Percentiles rank a stretch among this genome's conserved stretches.
These are phyloP conservation scores for Carposina sasakii DNA, from an alignment of 1,140 invertebrate species.

Conservation along the genomic window DNA sequence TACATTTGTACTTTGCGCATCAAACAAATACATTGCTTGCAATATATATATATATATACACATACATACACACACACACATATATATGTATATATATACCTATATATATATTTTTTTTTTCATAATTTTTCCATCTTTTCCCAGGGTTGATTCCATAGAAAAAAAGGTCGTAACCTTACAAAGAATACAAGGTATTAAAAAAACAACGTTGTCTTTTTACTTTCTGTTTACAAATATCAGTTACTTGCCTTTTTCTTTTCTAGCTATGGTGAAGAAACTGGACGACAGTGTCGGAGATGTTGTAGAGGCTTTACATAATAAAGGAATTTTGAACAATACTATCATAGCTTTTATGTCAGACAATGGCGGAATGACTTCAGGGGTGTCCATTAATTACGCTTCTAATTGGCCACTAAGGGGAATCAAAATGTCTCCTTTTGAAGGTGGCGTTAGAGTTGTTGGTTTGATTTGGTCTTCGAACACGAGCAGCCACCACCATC, in stretches of 20 bases:
- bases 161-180: too few species aligned
- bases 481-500: constrained; percentile 72
- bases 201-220: too few species aligned
- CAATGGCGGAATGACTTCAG: constrained; percentile 85
- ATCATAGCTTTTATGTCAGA: constrained; percentile 85
- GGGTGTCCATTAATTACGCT: constrained; percentile 82
- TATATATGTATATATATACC: too few species aligned
- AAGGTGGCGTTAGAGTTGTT: constrained; percentile 85
- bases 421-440: constrained; percentile 86
- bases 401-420: constrained; percentile 92
- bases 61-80: too few species aligned
- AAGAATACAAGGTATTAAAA: too few species aligned
- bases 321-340: constrained; percentile 74
- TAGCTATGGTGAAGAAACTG: constrained; percentile 90
- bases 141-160: too few species aligned
- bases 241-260: constrained; percentile 29
- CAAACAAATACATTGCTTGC: too few species aligned
- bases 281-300: constrained; percentile 89
- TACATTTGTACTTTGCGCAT: too few species aligned
- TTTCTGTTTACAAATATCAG: too few species aligned
- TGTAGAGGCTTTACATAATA: constrained; percentile 37
- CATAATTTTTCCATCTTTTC: too few species aligned
- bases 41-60: too few species aligned
- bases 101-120: too few species aligned
- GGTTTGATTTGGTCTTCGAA: constrained; percentile 86